Conservation (phyloP, 2,888 invertebrate species). For the Zhuqinia jingwanae region DNA sequence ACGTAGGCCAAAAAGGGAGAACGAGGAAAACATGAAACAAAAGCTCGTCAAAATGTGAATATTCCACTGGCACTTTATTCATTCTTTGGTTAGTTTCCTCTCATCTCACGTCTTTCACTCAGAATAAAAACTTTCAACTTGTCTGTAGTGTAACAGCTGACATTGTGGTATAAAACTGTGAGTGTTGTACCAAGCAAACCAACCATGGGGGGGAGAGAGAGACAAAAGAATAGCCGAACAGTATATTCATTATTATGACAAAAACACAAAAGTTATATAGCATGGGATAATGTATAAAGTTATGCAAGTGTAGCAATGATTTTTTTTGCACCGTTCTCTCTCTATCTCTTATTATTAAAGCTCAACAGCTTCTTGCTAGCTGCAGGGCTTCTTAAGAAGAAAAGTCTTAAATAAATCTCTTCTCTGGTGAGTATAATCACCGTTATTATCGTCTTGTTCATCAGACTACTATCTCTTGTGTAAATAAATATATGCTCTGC, state of each 20-base stretch:
- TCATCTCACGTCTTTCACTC: conserved; percentile 5
- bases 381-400: neutral
- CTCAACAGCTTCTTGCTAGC: neutral
- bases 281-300: neutral
- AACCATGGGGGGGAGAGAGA: neutral
- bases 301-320: too few species aligned
- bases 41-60: conserved; percentile 42
- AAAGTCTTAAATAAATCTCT: conserved; percentile 16
- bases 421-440: conserved; percentile 2
- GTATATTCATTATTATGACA: conserved; percentile 37
- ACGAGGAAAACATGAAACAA: conserved; percentile 25
- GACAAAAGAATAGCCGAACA: neutral
- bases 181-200: conserved; percentile 5
- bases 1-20: neutral
- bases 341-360: too few species aligned
- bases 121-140: conserved; percentile 27
- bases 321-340: too few species aligned
- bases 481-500: neutral
- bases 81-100: conserved; percentile 7
- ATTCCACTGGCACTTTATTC: neutral
- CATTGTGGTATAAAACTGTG: neutral
- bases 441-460: conserved; percentile 19
- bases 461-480: conserved; percentile 10
- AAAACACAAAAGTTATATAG: conserved; percentile 1
- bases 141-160: neutral